Evolutionary conservation across 2,797 vertebrate genomes (phyloP).

Genomic region (Telmatherina bonti): DNA sequence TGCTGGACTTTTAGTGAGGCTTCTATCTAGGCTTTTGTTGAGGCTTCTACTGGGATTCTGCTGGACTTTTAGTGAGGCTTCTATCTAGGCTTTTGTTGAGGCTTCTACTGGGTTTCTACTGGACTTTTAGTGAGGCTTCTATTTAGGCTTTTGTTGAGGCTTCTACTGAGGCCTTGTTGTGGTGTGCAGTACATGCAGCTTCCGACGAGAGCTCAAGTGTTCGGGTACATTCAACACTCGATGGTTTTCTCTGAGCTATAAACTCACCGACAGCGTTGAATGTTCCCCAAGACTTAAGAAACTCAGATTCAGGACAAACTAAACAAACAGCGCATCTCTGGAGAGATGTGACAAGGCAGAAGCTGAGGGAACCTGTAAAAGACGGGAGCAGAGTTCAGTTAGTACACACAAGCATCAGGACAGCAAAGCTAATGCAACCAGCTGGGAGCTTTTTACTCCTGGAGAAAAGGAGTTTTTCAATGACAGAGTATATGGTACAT

Average conservation of each 20-base stretch:
- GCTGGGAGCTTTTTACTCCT: background rate
- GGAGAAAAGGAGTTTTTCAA: background rate
- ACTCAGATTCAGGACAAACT: constrained; percentile 28
- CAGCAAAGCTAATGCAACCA: constrained; percentile 4
- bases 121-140: too few relatives aligned
- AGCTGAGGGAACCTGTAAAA: constrained; percentile 11
- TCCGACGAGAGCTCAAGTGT: constrained; percentile 57
- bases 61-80: too few relatives aligned
- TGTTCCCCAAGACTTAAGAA: constrained; percentile 88
- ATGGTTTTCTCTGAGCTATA: constrained; percentile 93
- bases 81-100: too few relatives aligned
- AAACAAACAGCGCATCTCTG: constrained; percentile 25
- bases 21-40: too few relatives aligned
- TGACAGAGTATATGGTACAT: background rate
- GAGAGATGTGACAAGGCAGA: constrained; percentile 34
- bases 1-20: too few relatives aligned
- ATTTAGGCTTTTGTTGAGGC: too few relatives aligned
- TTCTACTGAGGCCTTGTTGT: too few relatives aligned
- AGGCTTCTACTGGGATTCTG: too few relatives aligned
- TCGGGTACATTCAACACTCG: constrained; percentile 98
- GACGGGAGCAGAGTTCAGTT: constrained; percentile 46
- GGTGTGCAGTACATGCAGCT: background rate
- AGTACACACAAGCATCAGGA: constrained; percentile 28
- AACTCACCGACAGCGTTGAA: constrained; percentile 99
- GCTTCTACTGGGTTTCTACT: too few relatives aligned